Percentiles rank a stretch among this genome's conserved stretches.
These are phyloP conservation scores for Melozone crissalis DNA, from an alignment of 2,113 vertebrate species.

Conservation along the genomic window DNA sequence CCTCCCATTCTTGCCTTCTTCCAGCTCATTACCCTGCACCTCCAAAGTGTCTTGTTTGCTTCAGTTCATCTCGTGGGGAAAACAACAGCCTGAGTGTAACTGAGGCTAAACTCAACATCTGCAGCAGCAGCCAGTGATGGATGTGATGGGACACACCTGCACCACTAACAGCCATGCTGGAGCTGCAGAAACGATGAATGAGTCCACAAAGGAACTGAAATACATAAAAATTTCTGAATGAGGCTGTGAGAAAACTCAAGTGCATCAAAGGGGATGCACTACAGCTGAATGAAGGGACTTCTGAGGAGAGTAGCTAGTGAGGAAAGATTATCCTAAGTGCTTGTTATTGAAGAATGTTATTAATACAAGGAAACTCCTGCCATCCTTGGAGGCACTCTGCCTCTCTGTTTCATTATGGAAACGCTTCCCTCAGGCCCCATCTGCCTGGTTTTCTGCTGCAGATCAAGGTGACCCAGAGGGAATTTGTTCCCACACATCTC, in stretches of 20 bases:
- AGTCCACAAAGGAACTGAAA: neutral
- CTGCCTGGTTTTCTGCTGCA: constrained; percentile 29
- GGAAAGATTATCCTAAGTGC: neutral
- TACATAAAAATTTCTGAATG: neutral
- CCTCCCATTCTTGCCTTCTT: neutral
- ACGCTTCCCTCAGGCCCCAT: constrained; percentile 38
- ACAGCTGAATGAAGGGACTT: neutral
- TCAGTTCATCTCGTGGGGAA: neutral
- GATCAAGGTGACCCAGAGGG: constrained; percentile 45
- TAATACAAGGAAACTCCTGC: neutral
- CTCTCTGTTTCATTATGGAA: neutral
- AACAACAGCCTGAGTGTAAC: neutral
- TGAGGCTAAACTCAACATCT: neutral
- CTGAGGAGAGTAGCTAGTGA: neutral
- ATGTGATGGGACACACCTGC: neutral
- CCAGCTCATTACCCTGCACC: neutral
- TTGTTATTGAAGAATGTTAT: neutral
- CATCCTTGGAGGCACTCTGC: neutral
- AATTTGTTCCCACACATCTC: neutral
- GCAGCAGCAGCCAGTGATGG: neutral
- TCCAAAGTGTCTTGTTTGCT: neutral
- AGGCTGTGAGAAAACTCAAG: neutral
- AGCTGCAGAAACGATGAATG: neutral
- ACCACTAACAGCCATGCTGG: neutral
- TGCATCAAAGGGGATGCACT: neutral